These are phyloP conservation scores for Tipula confusa DNA, from an alignment of 2,888 invertebrate species.

Conservation along the genomic window DNA sequence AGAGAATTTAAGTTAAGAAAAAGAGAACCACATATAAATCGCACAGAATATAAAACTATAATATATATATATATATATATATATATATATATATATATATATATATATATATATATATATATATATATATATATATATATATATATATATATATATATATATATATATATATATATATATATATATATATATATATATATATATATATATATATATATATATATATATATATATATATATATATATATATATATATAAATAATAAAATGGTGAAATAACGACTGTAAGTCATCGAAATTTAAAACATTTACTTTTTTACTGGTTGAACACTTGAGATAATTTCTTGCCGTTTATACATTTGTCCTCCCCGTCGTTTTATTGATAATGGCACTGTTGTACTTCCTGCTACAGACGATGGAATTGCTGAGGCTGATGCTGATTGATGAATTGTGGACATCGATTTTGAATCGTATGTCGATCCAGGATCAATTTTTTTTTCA, in stretches of 20 bases:
- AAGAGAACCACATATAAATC: neutral
- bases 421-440: neutral
- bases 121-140: no score
- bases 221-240: neutral
- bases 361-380: conserved; percentile 39
- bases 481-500: conserved; percentile 55
- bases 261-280: neutral
- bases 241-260: neutral
- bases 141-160: no score
- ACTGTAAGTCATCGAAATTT: conserved; percentile 3
- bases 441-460: neutral
- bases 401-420: neutral
- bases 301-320: conserved; percentile 36
- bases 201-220: neutral
- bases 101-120: no score
- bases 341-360: conserved; percentile 74
- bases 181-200: neutral
- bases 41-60: neutral
- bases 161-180: no score
- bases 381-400: conserved; percentile 34
- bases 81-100: neutral
- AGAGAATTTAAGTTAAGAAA: neutral
- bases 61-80: neutral
- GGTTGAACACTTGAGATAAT: conserved; percentile 71
- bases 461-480: conserved; percentile 54